Evolutionary conservation across 2,888 invertebrate genomes (phyloP), one percentile per base, ranked within the genome.

Genomic region (Xestoiulus laeticollis): DNA sequence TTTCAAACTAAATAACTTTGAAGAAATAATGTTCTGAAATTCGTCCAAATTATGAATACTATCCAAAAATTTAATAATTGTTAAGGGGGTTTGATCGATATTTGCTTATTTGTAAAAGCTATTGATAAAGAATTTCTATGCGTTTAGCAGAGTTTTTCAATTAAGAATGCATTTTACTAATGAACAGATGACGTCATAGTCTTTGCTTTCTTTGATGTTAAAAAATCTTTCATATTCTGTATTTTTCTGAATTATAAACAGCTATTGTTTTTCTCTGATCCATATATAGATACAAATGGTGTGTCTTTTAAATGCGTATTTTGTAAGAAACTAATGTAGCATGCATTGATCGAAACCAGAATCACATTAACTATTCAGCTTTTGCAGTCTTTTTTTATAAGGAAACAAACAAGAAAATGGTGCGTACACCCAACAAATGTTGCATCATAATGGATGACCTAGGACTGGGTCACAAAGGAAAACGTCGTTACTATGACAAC

Each of bases 391-490:
- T 59, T 78, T 78, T 78, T 78, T 30, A 32, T 78, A 78, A 16
- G 78, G 78, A 16, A 78, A 10, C 3, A 48, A 48, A 48, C 30
- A 78, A 78, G 30, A 78, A 78, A 30, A 12, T 78, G 2, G 30
- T 14, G 78, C 78, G 78, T 14, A 78, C 78, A 78, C 30, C 78
- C 30, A 78, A 30, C 78, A 78, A 30, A 78, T 30, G 78, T 78
- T 26, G 78, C 78, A 78, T 78, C 78, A 32, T 78, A 78, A 78
- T 30, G 30, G 30, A 78, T 30, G 78, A 78, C 78, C 78, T 78
- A 78, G 78, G 78, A 78, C 30, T 78, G 14, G 78, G 78, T 78
- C 78, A 78, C 78, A 32, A 16, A 78, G 78, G 78, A 78, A 78
- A 30, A 78, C 78, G 30, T 78, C 30, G 78, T 78, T 78, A 30